Base-by-base conservation (phyloP, 2,113 vertebrate species). In the Struthio camelus region DNA sequence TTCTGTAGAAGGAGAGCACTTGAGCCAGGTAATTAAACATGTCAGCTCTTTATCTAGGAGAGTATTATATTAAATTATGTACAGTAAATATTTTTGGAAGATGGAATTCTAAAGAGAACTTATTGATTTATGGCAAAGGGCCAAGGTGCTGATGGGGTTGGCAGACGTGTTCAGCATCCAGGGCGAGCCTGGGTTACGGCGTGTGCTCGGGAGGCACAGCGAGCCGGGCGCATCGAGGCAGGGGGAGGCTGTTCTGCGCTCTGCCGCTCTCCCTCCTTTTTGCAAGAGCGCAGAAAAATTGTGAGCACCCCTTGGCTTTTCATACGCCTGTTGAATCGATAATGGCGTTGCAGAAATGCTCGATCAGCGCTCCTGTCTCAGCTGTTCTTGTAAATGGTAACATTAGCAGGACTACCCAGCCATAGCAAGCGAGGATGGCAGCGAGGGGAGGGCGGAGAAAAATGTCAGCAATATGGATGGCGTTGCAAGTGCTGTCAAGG, bases 61-160 rank as follows among this genome's bases (percentile, higher is more conserved):
- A 97, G 97, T 95, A 93, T 97, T 97, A 97, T 97, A 98, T 98
- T 98, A 98, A 98, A 98, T 98, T 98, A 98, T 96, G 97, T 98
- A 97, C 97, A 98, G 98, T 98, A 98, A 98, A 98, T 98, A 98
- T 98, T 98, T 98, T 98, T 97, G 96, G 97, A 98, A 96, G 97
- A 90, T 95, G 96, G 94, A 98, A 96, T 96, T 97, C 97, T 97
- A 96, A 97, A 95, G 98, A 98, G 97, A 98, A 98, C 96, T 96
- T 98, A 98, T 93, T 97, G 98, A 98, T 98, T 97, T 94, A 67
- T 98, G 98, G 98, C 97, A 93, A 78, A 50, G 81, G 86, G 97
- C 97, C 98, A 98, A 94, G 95, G 44, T 97, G 89, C 97, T 97
- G 96, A 97, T 97, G 96, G 96, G 96, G 80, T 84, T 97, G 95